phyloP scores from a whole-genome alignment of 1,140 invertebrate genomes.

The Conus ventricosus region DNA sequence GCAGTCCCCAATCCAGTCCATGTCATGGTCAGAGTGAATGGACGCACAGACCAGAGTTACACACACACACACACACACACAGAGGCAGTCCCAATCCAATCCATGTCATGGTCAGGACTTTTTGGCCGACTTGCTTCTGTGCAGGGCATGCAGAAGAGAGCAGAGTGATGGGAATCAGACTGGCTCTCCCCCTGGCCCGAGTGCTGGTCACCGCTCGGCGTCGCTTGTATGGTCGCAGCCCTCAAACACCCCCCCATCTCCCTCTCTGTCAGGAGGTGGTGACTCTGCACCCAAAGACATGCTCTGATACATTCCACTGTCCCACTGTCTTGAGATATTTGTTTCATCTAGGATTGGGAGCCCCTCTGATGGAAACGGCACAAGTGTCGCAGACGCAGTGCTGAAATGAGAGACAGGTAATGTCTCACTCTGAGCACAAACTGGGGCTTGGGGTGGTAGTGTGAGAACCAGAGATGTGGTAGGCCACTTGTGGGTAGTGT shows the following conservation, averaged over 20 bases:
- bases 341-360: background rate
- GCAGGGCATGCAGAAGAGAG: background rate
- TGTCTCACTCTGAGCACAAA: no score
- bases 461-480: background rate
- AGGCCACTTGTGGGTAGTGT: background rate
- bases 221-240: background rate
- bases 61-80: no score
- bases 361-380: background rate
- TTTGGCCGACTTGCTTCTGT: background rate
- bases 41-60: no score
- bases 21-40: no score
- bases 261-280: background rate
- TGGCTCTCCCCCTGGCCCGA: background rate
- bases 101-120: background rate
- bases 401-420: background rate
- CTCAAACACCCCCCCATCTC: background rate
- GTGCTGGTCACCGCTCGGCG: background rate
- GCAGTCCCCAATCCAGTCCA: no score
- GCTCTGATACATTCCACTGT: background rate
- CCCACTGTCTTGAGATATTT: background rate
- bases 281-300: background rate
- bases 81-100: no score
- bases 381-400: background rate
- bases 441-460: background rate
- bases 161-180: background rate